Percentiles rank a stretch among this genome's conserved stretches.
Conservation (phyloP, 2,113 vertebrate genomes). For the Cottus gobio region DNA sequence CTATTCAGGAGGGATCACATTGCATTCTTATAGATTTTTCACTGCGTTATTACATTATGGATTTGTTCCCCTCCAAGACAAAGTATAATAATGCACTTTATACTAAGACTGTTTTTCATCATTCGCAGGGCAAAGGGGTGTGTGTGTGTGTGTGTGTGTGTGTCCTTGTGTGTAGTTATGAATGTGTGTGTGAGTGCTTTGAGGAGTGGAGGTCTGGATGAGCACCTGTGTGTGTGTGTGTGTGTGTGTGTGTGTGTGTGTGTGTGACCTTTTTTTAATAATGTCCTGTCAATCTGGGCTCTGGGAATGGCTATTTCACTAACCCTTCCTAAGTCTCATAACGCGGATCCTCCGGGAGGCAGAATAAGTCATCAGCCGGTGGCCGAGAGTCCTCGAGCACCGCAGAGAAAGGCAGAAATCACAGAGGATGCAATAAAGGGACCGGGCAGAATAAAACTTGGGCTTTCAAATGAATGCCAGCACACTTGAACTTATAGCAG, state of each 20-base stretch:
- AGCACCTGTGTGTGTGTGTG: slow-evolving; percentile 46
- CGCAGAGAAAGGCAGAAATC: slow-evolving; percentile 45
- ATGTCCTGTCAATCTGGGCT: slow-evolving; percentile 80
- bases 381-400: slow-evolving; percentile 44
- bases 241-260: slow-evolving; percentile 34
- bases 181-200: slow-evolving; percentile 36
- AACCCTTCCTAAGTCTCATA: slow-evolving; percentile 75
- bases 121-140: slow-evolving; percentile 50
- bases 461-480: slow-evolving; percentile 48
- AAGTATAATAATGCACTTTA: slow-evolving; percentile 78
- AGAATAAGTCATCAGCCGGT: slow-evolving; percentile 68
- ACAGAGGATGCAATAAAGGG: slow-evolving; percentile 67
- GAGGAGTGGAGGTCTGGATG: slow-evolving; percentile 23
- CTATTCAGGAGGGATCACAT: slow-evolving; percentile 62
- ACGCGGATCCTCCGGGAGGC: slow-evolving; percentile 65
- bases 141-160: slow-evolving; percentile 1
- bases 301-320: slow-evolving; percentile 68
- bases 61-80: slow-evolving; percentile 75
- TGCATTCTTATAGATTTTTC: slow-evolving; percentile 71
- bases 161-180: slow-evolving; percentile 46
- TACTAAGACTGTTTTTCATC: slow-evolving; percentile 76
- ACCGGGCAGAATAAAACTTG: slow-evolving; percentile 30
- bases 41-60: slow-evolving; percentile 79
- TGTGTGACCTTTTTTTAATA: slow-evolving; percentile 78
- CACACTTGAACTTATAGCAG: slow-evolving; percentile 17